phyloP scores from a whole-genome alignment of 2,888 invertebrate genomes.

The Volucella inanis region DNA sequence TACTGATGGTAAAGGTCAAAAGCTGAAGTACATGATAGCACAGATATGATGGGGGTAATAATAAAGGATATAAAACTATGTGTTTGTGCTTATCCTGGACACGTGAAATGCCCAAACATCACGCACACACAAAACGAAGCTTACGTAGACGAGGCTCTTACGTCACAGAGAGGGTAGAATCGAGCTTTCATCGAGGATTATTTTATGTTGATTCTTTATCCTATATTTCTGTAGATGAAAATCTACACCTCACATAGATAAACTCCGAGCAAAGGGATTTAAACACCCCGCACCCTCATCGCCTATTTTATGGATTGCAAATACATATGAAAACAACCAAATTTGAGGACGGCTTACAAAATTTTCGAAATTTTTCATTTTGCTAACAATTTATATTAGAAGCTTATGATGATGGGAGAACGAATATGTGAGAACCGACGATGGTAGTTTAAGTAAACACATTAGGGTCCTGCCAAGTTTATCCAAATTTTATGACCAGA shows the following conservation, averaged over 20 bases:
- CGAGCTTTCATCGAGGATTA: slow-evolving; percentile 30
- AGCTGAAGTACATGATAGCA: slow-evolving; percentile 54
- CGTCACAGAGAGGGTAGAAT: slow-evolving; percentile 17
- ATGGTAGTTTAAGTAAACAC: slow-evolving; percentile 6
- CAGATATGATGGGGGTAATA: slow-evolving; percentile 49
- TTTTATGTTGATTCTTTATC: slow-evolving; percentile 68
- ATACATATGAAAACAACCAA: neutral
- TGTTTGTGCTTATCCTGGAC: slow-evolving; percentile 3
- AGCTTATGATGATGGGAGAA: slow-evolving; percentile 2
- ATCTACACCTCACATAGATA: slow-evolving; percentile 73
- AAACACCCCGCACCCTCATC: slow-evolving; percentile 32
- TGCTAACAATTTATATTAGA: slow-evolving; percentile 27
- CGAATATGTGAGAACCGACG: neutral
- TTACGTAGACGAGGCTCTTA: neutral
- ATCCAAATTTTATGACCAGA: slow-evolving; percentile 54
- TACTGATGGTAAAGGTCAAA: slow-evolving; percentile 61
- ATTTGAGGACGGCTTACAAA: slow-evolving; percentile 7
- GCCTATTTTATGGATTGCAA: slow-evolving; percentile 10
- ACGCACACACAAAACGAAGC: slow-evolving; percentile 16
- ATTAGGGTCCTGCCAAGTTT: slow-evolving; percentile 28
- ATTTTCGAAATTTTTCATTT: slow-evolving; percentile 12
- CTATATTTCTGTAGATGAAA: slow-evolving; percentile 62
- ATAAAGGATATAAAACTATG: slow-evolving; percentile 42
- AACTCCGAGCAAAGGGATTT: slow-evolving; percentile 47
- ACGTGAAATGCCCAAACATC: neutral